Evolutionary conservation across 2,888 invertebrate species (phyloP).

Genomic region (Drosophila neoperkinsi): DNA sequence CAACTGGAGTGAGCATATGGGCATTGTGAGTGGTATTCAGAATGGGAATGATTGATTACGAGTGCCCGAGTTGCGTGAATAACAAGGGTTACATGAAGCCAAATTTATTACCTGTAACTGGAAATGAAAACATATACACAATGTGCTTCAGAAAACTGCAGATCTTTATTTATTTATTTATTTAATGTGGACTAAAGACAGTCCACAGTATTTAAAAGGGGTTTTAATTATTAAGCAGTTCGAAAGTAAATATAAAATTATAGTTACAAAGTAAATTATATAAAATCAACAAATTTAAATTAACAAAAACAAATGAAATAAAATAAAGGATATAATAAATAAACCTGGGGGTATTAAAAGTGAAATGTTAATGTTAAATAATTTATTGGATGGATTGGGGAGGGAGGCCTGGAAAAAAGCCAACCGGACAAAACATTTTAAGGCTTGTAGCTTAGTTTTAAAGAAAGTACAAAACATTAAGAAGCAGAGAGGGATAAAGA

Average conservation of each 20-base stretch:
- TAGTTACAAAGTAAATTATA: no score
- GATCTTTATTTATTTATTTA: not conserved
- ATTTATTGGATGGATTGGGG: not conserved
- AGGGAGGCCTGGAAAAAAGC: not conserved
- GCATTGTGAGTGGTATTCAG: constrained; percentile 12
- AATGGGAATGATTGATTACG: constrained; percentile 32
- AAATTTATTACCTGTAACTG: constrained; percentile 13
- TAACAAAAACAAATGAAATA: not conserved
- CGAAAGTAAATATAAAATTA: not conserved
- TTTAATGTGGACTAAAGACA: not conserved
- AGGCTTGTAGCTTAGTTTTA: not conserved
- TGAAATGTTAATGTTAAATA: not conserved
- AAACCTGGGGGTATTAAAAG: not conserved
- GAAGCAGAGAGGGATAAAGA: not conserved
- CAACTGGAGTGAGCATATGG: not conserved
- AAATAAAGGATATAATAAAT: not conserved
- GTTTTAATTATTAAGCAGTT: no score
- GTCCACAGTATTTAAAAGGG: not conserved
- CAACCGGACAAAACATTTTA: not conserved
- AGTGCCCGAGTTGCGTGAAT: constrained; percentile 2
- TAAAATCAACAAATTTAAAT: no score
- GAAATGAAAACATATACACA: not conserved
- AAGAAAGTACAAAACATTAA: not conserved
- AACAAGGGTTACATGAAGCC: constrained; percentile 6
- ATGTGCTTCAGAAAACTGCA: not conserved